Conservation (phyloP, 2,888 invertebrate species). For the Sylvicola cinctus region DNA sequence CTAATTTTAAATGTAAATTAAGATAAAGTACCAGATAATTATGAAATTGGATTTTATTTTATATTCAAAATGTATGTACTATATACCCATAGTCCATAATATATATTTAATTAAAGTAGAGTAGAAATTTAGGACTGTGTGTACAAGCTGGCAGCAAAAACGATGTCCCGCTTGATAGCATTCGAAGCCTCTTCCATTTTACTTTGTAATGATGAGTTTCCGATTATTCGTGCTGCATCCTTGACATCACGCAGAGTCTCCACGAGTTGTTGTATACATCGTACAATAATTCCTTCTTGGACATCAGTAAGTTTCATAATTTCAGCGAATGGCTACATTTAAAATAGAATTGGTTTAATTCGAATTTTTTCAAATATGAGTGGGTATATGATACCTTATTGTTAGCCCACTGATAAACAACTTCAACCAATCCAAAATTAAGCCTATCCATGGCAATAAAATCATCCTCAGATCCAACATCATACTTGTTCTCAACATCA, state of each 20-base stretch:
- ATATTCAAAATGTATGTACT: too few relatives aligned
- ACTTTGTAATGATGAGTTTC: constrained; percentile 72
- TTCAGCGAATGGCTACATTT: constrained; percentile 62
- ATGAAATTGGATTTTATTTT: too few relatives aligned
- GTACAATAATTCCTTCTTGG: constrained; percentile 94
- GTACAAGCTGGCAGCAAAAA: constrained; percentile 92
- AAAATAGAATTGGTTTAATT: constrained; percentile 5
- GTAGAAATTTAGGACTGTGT: constrained; percentile 28
- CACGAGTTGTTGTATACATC: constrained; percentile 90
- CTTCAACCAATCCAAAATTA: constrained; percentile 82
- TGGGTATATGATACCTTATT: constrained; percentile 38
- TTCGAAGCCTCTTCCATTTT: constrained; percentile 92
- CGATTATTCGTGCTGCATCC: constrained; percentile 82
- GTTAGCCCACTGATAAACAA: constrained; percentile 91
- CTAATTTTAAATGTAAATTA: too few relatives aligned
- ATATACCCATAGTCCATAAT: too few relatives aligned
- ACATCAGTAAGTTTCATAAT: constrained; percentile 85
- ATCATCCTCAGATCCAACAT: constrained; percentile 18
- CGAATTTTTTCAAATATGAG: not conserved
- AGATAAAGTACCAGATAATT: too few relatives aligned
- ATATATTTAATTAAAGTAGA: too few relatives aligned
- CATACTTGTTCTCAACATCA: constrained; percentile 38
- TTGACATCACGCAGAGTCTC: constrained; percentile 77
- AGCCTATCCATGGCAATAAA: constrained; percentile 38
- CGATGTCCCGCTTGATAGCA: constrained; percentile 90